phyloP scores from a whole-genome alignment of 2,113 vertebrate species.

The Corythoichthys haematopterus region DNA sequence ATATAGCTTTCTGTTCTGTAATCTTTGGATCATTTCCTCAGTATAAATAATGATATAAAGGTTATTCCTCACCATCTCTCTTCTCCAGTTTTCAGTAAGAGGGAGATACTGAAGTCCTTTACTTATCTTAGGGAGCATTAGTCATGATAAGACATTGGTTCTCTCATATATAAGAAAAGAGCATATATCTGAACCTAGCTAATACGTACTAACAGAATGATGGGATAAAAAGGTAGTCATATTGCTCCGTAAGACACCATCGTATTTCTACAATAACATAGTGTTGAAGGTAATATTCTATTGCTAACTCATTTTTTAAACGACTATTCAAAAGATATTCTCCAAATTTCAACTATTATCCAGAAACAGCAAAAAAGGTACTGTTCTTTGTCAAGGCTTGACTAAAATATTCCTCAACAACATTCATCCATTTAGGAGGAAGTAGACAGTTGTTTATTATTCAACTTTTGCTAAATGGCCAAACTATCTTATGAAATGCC shows the following conservation, averaged over 20 bases:
- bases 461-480: constrained; percentile 68
- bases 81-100: constrained; percentile 70
- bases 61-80: constrained; percentile 32
- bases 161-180: constrained; percentile 57
- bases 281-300: background rate
- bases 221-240: constrained; percentile 11
- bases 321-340: constrained; percentile 27
- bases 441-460: constrained; percentile 76
- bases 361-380: constrained; percentile 77
- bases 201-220: constrained; percentile 62
- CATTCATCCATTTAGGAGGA: constrained; percentile 64
- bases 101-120: constrained; percentile 76
- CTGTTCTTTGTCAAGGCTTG: constrained; percentile 69
- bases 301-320: background rate
- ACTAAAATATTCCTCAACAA: constrained; percentile 66
- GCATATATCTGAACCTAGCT: constrained; percentile 66
- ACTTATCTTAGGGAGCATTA: constrained; percentile 74
- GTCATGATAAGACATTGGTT: constrained; percentile 72
- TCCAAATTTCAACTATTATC: constrained; percentile 66
- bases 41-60: constrained; percentile 35
- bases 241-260: constrained; percentile 44
- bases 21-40: background rate
- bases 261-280: background rate
- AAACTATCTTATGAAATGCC: constrained; percentile 67
- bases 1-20: constrained; percentile 44